Evolutionary conservation across 2,113 vertebrate species (phyloP).

Genomic region (Phylloscopus whistleri): DNA sequence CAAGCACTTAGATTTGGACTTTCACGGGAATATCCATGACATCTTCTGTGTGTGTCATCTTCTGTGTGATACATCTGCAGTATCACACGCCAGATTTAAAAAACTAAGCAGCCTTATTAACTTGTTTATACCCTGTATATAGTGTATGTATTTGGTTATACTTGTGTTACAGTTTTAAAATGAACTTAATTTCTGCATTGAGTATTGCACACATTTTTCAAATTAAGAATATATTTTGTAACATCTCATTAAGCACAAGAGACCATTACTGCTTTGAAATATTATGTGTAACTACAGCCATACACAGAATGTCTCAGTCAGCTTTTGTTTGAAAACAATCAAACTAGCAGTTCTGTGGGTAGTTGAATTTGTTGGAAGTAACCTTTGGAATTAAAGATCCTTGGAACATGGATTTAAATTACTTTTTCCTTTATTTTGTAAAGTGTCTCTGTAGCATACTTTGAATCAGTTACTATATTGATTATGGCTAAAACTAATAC

Average conservation of each 20-base stretch:
- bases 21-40: not conserved
- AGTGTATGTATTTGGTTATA: conserved; percentile 34
- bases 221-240: conserved; percentile 43
- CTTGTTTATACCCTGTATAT: conserved; percentile 36
- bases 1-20: not conserved
- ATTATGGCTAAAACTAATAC: conserved; percentile 37
- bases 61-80: no score
- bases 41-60: not conserved
- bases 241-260: not conserved
- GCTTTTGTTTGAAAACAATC: not conserved
- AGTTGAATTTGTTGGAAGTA: conserved; percentile 10
- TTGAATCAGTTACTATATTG: not conserved
- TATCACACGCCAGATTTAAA: not conserved
- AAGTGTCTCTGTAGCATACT: conserved; percentile 20
- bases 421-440: not conserved
- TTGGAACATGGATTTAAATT: not conserved
- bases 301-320: not conserved
- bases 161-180: not conserved
- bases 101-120: not conserved
- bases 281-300: not conserved
- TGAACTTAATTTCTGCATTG: not conserved
- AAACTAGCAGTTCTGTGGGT: not conserved
- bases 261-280: conserved; percentile 14
- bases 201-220: conserved; percentile 37
- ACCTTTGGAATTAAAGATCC: not conserved